These are phyloP conservation scores for Galerucella calmariensis DNA, from an alignment of 2,888 invertebrate genomes.

Conservation along the genomic window DNA sequence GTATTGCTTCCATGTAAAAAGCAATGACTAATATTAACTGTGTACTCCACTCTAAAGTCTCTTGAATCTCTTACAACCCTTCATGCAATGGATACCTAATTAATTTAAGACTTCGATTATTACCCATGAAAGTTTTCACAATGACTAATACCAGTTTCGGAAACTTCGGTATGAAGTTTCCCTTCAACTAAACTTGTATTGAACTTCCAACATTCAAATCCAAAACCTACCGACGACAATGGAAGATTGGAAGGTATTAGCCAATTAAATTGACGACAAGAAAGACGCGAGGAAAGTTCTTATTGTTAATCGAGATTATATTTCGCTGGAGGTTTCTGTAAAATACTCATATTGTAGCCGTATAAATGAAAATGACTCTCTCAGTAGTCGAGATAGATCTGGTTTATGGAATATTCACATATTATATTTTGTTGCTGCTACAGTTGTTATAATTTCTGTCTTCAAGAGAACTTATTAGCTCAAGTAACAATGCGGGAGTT, in stretches of 20 bases:
- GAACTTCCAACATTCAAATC: conserved; percentile 22
- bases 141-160: conserved; percentile 29
- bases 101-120: conserved; percentile 34
- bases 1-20: not conserved
- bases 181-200: conserved; percentile 24
- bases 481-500: not conserved
- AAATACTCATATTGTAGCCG: not conserved
- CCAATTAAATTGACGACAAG: conserved; percentile 17
- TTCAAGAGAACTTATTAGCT: not conserved
- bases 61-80: not conserved
- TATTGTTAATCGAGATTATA: conserved; percentile 12
- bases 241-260: conserved; percentile 8
- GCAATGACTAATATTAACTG: not conserved
- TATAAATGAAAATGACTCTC: not conserved
- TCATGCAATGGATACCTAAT: conserved; percentile 24
- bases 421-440: too few relatives aligned
- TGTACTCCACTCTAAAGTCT: not conserved
- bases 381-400: too few relatives aligned
- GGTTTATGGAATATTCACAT: too few relatives aligned
- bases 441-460: too few relatives aligned
- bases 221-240: conserved; percentile 1
- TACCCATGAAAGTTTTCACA: conserved; percentile 34
- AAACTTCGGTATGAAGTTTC: conserved; percentile 25
- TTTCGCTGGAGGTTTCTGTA: not conserved
- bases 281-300: conserved; percentile 1